These are phyloP conservation scores for Nephrotoma appendiculata DNA, from an alignment of 2,888 invertebrate genomes.

Conservation along the genomic window DNA sequence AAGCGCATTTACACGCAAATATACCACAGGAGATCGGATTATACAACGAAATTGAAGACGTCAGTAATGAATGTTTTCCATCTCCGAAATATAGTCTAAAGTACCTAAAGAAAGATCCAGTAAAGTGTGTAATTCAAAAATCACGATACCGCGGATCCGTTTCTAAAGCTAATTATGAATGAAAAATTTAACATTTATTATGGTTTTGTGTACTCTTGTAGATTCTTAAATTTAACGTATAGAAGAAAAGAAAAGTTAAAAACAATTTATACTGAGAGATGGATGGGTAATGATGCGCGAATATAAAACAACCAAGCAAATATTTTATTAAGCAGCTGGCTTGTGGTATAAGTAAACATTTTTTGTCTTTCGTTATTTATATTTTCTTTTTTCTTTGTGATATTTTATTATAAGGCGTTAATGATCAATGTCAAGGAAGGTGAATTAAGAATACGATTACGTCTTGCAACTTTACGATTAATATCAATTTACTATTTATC, in stretches of 20 bases:
- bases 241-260: background rate
- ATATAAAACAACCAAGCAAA: background rate
- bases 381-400: background rate
- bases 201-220: background rate
- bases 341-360: background rate
- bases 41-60: background rate
- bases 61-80: background rate
- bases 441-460: background rate
- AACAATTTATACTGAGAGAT: background rate
- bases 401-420: background rate
- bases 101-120: background rate
- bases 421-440: background rate
- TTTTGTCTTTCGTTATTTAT: background rate
- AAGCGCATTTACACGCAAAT: background rate
- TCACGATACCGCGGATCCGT: background rate
- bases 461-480: background rate
- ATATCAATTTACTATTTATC: background rate
- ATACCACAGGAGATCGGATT: background rate
- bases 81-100: background rate
- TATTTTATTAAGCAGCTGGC: background rate
- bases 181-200: background rate
- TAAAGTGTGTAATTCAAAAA: background rate
- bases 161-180: background rate
- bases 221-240: background rate
- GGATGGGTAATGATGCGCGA: background rate